Base-by-base conservation (phyloP, 2,888 invertebrate genomes). In the Mallateleia sp. region DNA sequence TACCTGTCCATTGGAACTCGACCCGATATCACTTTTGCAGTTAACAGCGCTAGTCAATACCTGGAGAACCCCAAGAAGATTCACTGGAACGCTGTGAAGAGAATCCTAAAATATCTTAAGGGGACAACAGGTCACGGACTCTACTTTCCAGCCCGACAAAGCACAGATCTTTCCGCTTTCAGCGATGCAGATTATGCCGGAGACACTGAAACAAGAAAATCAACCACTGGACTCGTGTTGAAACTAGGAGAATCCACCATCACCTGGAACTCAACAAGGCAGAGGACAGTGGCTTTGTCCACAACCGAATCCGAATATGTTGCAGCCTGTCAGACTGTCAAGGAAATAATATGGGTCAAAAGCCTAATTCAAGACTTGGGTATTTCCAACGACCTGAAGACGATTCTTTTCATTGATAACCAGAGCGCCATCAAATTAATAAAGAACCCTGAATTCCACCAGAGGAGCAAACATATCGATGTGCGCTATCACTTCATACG, bases 371-470 rank as follows among this genome's bases (percentile, higher is more conserved):
- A 6, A 6, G 18, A 18, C 11, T 18, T 50, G 8, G 50, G 18
- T 11, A 7, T 14, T 3, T 45, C 11, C 11, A 11, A 45, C 45
- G 8, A 28, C 8, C 3, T 18, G 7, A 50, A 18, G 18, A 7
- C 18, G 5, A 50, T 18, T 3, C 22, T 50, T 11, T 20, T 18
- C 50, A 50, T 50, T 11, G 78, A 79, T 66, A 84, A 84, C 52
- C 11, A 14, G 15, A 84, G 78, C 34, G 71, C 84, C 14, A 78
- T 84, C 24, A 72, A 72, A 45, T 78, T 79, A n/a, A 62, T 60
- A 18, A 77, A 78, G 32, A 84, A 84, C 38, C 77, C 84, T 28
- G 45, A 62, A 14, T 78, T 84, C 24, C 78, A 83, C 50, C 34
- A 84, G 28, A 34, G 64, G 18, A 66, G 50, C 8, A 77, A 83